phyloP scores from a whole-genome alignment of 2,113 vertebrate genomes.

The Pollimyrus isidori region DNA sequence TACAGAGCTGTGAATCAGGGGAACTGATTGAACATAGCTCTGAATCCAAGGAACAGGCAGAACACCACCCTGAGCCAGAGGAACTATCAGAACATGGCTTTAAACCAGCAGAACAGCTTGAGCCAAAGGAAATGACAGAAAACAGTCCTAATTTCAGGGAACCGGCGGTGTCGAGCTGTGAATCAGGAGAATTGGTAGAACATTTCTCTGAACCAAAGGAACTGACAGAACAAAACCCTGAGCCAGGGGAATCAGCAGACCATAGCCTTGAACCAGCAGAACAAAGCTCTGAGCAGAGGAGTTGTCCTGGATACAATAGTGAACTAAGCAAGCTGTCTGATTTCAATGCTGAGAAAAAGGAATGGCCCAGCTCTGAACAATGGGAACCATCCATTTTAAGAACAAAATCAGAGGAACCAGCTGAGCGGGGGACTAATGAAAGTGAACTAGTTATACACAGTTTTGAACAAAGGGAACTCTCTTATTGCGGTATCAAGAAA shows the following conservation, averaged over 20 bases:
- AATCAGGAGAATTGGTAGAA: not conserved
- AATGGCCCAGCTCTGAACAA: not conserved
- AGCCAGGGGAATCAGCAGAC: not conserved
- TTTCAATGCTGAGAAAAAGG: not conserved
- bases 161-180: not conserved
- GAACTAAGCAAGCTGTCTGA: not conserved
- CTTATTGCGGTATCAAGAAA: not conserved
- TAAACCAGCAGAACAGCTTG: not conserved
- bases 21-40: not conserved
- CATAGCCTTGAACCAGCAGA: not conserved
- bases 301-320: not conserved
- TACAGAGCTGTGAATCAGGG: not conserved
- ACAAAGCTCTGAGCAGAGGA: not conserved
- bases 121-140: not conserved
- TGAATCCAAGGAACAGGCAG: not conserved
- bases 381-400: not conserved
- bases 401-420: not conserved
- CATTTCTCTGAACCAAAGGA: not conserved
- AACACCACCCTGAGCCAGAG: not conserved
- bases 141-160: not conserved
- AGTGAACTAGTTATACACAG: not conserved
- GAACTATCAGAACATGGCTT: not conserved
- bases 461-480: not conserved
- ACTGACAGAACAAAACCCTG: not conserved
- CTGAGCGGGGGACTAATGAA: not conserved